Base-by-base conservation (phyloP, 2,113 vertebrate species). In the Drymodes brunneopygia region DNA sequence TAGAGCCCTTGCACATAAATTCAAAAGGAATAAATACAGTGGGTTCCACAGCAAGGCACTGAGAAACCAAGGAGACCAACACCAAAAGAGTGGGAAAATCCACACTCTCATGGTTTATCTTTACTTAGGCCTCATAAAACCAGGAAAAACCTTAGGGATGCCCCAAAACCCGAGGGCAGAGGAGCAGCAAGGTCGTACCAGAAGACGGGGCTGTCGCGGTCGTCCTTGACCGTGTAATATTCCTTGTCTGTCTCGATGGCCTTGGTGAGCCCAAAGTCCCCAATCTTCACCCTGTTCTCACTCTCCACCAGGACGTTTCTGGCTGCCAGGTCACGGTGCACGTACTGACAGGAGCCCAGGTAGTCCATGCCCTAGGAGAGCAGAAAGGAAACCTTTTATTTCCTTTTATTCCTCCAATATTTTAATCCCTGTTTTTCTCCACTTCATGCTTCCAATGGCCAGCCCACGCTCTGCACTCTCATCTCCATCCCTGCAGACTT, bases 181-280 rank as follows among this genome's bases (percentile, higher is more conserved):
- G 42, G 42, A 15, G 42, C 42, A 38, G 9, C 38, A 6, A 8
- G 10, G 58, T 40, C 69, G 84, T 97, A 99, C 99, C 99, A 99
- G 94, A 99, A 99, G 5, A 99, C 99, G 3, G 99, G 99, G 94
- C 99, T 99, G 96, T 99, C 99, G 2, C 98, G 98, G 81, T 99
- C 99, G 0, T 99, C 99, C 81, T 99, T 99, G 88, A 99, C 99
- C 0, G 98, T 99, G 97, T 99, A 99, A 94, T 99, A 99, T 17
- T 99, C 99, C 93, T 99, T 99, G 2, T 99, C 99, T 0, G 99
- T 99, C 95, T 99, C 99, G 31, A 99, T 99, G 48, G 98, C 98
- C 97, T 99, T 99, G 61, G 99, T 99, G 83, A 99, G 98, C 10
- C 99, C 99, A 1, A 99, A 99, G 92, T 99, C 99, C 56, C 99